Evolutionary conservation across 2,113 vertebrate genomes (phyloP).

Genomic region (Toxotes chatareus): DNA sequence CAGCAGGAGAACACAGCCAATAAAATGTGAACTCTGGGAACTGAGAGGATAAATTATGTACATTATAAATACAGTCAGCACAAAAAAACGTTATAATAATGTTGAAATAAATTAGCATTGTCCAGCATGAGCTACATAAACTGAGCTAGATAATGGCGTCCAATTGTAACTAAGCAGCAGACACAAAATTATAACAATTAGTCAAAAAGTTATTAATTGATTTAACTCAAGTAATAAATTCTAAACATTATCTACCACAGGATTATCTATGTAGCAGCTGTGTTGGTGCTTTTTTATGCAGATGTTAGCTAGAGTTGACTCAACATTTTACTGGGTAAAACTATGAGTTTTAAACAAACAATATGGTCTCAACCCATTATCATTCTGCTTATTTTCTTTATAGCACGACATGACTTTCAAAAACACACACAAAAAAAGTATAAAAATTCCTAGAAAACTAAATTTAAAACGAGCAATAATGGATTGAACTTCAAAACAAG

Average conservation of each 20-base stretch:
- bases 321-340: background rate
- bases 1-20: background rate
- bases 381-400: background rate
- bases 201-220: background rate
- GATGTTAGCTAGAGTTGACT: background rate
- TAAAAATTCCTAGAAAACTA: background rate
- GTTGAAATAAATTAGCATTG: background rate
- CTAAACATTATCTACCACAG: background rate
- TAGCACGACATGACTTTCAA: background rate
- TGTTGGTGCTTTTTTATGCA: background rate
- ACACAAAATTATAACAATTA: background rate
- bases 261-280: background rate
- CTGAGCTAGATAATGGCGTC: background rate
- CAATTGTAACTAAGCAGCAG: background rate
- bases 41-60: background rate
- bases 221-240: background rate
- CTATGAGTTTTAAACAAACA: background rate
- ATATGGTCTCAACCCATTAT: too few relatives aligned
- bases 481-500: background rate
- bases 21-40: conserved; percentile 8
- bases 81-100: background rate
- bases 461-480: background rate
- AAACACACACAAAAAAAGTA: background rate
- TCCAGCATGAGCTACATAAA: background rate
- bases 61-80: background rate